Base-by-base conservation (phyloP, 2,888 invertebrate species). In the Lampropteryx suffumata region DNA sequence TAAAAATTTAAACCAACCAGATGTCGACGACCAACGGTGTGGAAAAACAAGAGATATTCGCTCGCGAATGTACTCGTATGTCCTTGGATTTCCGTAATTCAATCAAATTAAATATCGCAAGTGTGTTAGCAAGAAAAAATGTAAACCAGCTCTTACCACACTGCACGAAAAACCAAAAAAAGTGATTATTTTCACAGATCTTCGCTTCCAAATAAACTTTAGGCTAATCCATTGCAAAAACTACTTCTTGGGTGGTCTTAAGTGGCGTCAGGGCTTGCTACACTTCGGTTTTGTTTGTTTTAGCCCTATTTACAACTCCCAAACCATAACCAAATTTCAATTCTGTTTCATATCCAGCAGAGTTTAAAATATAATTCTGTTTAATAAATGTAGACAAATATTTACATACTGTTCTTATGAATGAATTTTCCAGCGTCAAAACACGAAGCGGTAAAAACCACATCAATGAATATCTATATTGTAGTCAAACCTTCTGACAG, bases 321-420 rank as follows among this genome's bases (percentile, higher is more conserved):
- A 13, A 8, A 0, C 4, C 9, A 7, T 33, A 21, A 41, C 10
- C 8, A 6, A 69, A 43, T 47, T 7, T 46, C 37, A 48, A 41
- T 55, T 46, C 32, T 67, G 61, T 37, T 0, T 0, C 0, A 1
- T n/a, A 0, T 11, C 0, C 0, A 0, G 8, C 52, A 70, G 27
- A 50, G 60, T 53, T 51, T 9, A 65, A 55, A 58, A 71, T 4
- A 30, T 61, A 59, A 68, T 72, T 70, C 71, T 69, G 65, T 66
- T 68, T 36, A 14, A 2, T 52, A 68, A 67, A 69, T 69, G 63
- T 71, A 73, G 69, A 59, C 72, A 82, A 89, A 89, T 87, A 86
- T 89, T 89, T 82, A 75, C 72, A 65, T 73, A 67, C 76, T 78
- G 76, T 76, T 76, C 81, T 85, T 84, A 88, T 89, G 89, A 89